Percentiles rank a stretch among this genome's conserved stretches.
Conservation (phyloP, 1,140 invertebrate genomes). For the Drosophila kepulauana region DNA sequence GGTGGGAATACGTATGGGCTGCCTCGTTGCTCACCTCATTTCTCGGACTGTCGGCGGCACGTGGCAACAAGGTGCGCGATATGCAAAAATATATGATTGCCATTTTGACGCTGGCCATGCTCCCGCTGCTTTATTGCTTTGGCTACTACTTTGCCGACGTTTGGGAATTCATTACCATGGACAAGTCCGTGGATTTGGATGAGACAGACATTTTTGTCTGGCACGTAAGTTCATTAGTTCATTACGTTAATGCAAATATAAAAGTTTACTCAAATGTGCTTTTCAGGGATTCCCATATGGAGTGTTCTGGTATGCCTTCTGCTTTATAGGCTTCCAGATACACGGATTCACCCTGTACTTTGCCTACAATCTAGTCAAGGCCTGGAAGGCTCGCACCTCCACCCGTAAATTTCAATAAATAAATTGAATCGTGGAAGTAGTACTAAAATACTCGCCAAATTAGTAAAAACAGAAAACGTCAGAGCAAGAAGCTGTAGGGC, state of each 20-base stretch:
- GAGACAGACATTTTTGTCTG: slow-evolving; percentile 90
- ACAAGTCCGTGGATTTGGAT: slow-evolving; percentile 87
- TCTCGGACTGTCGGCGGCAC: slow-evolving; percentile 93
- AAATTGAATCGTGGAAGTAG: slow-evolving; percentile 27
- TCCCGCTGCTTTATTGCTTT: slow-evolving; percentile 93
- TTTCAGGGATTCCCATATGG: slow-evolving; percentile 95
- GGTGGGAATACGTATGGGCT: slow-evolving; percentile 98
- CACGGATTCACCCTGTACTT: slow-evolving; percentile 96
- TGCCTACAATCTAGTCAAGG: slow-evolving; percentile 92
- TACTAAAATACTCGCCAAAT: slow-evolving; percentile 79
- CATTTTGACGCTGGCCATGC: slow-evolving; percentile 91
- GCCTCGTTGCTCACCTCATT: slow-evolving; percentile 94
- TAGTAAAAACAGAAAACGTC: slow-evolving; percentile 61
- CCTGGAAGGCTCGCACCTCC: slow-evolving; percentile 92
- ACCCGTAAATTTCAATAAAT: slow-evolving; percentile 85
- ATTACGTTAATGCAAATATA: slow-evolving; percentile 9
- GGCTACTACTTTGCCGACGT: slow-evolving; percentile 94
- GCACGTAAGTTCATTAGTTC: slow-evolving; percentile 88
- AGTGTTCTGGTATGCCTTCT: slow-evolving; percentile 97
- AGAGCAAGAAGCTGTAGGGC: slow-evolving; percentile 61
- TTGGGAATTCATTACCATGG: slow-evolving; percentile 91
- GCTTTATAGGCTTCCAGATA: slow-evolving; percentile 94
- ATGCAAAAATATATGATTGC: slow-evolving; percentile 94
- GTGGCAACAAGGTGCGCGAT: slow-evolving; percentile 91
- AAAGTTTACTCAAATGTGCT: neutral